Conservation (phyloP, 2,797 vertebrate species). For the Paedocypris micromegethes region DNA sequence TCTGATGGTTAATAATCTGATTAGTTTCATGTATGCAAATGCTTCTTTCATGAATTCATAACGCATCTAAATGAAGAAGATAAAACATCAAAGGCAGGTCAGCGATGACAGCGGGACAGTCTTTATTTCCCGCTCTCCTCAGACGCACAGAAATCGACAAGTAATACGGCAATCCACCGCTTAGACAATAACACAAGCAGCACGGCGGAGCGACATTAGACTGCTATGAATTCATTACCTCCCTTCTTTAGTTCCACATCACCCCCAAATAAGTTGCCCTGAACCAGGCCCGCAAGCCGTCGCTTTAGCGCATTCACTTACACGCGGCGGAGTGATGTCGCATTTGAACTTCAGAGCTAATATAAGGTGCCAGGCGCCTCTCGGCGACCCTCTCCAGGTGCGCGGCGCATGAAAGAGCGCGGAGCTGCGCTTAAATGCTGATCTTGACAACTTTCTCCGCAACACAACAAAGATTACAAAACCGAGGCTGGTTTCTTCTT, state of each 20-base stretch:
- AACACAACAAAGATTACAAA: conserved; percentile 72
- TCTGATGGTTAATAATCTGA: no score
- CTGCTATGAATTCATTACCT: conserved; percentile 44
- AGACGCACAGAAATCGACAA: conserved; percentile 36
- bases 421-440: conserved; percentile 68
- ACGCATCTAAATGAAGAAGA: no score
- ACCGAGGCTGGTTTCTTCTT: conserved; percentile 59
- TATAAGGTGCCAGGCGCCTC: conserved; percentile 67
- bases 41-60: no score
- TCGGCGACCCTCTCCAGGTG: conserved; percentile 67
- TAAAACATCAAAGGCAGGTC: not conserved
- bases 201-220: conserved; percentile 29
- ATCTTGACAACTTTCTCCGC: conserved; percentile 72
- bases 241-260: conserved; percentile 40
- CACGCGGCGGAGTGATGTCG: conserved; percentile 42
- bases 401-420: conserved; percentile 64
- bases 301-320: conserved; percentile 44
- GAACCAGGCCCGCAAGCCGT: conserved; percentile 33
- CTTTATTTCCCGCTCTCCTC: conserved; percentile 18
- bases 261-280: conserved; percentile 45
- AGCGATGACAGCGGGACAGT: conserved; percentile 16
- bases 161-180: conserved; percentile 39
- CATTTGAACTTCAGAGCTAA: conserved; percentile 71
- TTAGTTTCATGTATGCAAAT: no score
- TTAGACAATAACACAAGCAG: conserved; percentile 46